These are phyloP conservation scores for Antechinus stuartii DNA, from an alignment of 2,113 vertebrate genomes.

Conservation along the genomic window DNA sequence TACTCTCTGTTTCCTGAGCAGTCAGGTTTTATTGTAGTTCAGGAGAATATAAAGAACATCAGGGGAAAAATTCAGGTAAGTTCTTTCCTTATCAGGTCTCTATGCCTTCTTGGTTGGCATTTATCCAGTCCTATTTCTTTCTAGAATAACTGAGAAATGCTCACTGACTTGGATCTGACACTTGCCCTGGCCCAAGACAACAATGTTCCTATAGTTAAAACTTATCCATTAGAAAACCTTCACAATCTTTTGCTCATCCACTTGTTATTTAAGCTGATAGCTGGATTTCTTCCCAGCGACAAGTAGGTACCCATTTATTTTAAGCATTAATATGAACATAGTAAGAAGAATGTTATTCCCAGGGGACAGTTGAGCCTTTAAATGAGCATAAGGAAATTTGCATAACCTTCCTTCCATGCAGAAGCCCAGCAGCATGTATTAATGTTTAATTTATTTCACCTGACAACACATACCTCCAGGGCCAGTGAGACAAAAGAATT, in stretches of 20 bases:
- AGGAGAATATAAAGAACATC: neutral
- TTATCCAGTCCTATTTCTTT: neutral
- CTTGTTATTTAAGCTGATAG: conserved; percentile 3
- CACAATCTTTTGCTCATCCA: neutral
- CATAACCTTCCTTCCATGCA: conserved; percentile 47
- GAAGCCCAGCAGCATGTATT: conserved; percentile 44
- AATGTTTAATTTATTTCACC: conserved; percentile 59
- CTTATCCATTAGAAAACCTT: neutral
- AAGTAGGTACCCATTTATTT: conserved; percentile 3
- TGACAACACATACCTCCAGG: conserved; percentile 47
- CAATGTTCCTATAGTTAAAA: neutral
- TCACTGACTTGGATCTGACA: neutral
- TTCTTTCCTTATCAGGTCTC: neutral
- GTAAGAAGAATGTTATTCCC: conserved; percentile 1
- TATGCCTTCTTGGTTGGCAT: neutral
- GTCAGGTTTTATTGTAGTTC: conserved; percentile 11
- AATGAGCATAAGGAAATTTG: conserved; percentile 66
- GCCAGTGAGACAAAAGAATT: conserved; percentile 8
- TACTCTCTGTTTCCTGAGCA: neutral
- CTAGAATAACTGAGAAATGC: neutral
- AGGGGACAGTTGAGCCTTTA: conserved; percentile 39
- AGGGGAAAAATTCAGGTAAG: neutral
- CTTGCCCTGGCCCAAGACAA: neutral
- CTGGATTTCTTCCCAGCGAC: neutral
- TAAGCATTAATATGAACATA: conserved; percentile 20